phyloP scores from a whole-genome alignment of 2,797 vertebrate species.

The Bovichtus variegatus region DNA sequence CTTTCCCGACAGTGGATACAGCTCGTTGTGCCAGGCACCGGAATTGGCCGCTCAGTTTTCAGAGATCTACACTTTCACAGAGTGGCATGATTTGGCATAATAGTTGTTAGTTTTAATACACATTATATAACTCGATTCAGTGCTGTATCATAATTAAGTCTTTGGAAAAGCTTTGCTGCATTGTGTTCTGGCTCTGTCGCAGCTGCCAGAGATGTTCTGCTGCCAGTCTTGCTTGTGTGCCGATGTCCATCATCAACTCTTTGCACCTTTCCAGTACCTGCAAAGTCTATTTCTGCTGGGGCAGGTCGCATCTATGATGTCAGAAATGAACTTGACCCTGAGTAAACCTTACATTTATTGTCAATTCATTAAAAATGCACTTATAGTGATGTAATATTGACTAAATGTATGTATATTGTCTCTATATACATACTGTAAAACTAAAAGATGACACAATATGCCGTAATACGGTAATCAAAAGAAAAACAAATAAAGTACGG shows the following conservation, averaged over 20 bases:
- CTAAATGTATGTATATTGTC: too few relatives aligned
- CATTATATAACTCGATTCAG: too few relatives aligned
- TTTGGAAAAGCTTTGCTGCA: too few relatives aligned
- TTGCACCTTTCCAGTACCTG: neutral
- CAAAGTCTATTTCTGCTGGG: neutral
- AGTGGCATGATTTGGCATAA: too few relatives aligned
- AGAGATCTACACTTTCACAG: neutral
- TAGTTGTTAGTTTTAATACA: too few relatives aligned
- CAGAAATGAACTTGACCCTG: neutral
- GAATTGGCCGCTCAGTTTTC: neutral
- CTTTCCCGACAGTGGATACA: neutral
- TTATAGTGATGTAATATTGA: neutral
- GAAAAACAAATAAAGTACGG: neutral
- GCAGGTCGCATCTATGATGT: neutral
- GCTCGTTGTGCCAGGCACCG: slow-evolving; percentile 17
- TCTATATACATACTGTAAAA: too few relatives aligned
- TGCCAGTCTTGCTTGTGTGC: too few relatives aligned
- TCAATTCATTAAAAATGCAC: neutral
- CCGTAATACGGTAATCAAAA: neutral
- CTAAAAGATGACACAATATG: neutral
- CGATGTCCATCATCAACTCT: too few relatives aligned
- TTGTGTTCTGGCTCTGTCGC: too few relatives aligned
- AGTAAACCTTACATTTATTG: neutral
- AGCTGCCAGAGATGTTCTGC: too few relatives aligned
- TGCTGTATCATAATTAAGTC: too few relatives aligned